phyloP scores from a whole-genome alignment of 2,113 vertebrate genomes.

The Zapus hudsonius region DNA sequence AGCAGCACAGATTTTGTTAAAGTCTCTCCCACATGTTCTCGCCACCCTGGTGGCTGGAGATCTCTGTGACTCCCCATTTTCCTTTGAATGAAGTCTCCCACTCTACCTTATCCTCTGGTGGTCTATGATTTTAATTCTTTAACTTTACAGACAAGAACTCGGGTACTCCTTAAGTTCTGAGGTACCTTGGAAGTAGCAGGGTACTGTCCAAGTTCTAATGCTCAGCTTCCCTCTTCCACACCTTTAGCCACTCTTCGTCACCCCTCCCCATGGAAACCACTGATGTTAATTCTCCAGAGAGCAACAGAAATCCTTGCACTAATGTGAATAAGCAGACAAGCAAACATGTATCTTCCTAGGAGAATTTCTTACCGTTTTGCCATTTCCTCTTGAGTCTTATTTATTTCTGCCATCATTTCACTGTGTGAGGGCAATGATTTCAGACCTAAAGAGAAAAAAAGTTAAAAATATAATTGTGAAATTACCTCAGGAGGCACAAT shows the following conservation, averaged over 20 bases:
- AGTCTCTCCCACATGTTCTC: too few species aligned
- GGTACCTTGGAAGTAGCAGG: too few species aligned
- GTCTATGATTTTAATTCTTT: too few species aligned
- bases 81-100: too few species aligned
- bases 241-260: not conserved
- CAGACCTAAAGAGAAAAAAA: slow-evolving; percentile 74
- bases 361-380: slow-evolving; percentile 72
- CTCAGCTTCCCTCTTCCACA: too few species aligned
- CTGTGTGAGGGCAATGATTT: slow-evolving; percentile 56
- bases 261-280: not conserved
- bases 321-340: not conserved
- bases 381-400: slow-evolving; percentile 55
- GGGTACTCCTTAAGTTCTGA: too few species aligned
- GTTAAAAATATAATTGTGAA: slow-evolving; percentile 20
- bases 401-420: slow-evolving; percentile 78
- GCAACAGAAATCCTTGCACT: slow-evolving; percentile 4
- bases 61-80: too few species aligned
- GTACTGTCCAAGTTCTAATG: too few species aligned
- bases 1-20: too few species aligned
- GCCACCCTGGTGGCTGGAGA: too few species aligned
- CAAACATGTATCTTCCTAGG: not conserved
- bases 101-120: too few species aligned
- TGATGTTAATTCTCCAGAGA: not conserved
- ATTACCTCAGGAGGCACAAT: not conserved
- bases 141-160: too few species aligned